These are phyloP conservation scores for Polydrusus tereticollis DNA, from an alignment of 2,888 invertebrate species.

Conservation along the genomic window DNA sequence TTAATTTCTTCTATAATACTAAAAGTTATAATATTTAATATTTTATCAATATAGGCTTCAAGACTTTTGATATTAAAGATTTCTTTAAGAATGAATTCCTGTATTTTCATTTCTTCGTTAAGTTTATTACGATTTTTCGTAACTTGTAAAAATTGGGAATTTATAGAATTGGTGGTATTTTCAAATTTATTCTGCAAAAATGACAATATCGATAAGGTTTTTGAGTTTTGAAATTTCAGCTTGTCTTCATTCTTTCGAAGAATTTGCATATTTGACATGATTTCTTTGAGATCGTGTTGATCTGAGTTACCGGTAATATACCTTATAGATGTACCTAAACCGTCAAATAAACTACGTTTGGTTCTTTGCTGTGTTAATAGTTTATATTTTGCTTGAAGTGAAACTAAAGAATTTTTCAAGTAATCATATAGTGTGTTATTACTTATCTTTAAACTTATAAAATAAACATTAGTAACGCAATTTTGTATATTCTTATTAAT, in stretches of 20 bases:
- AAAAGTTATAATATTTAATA: conserved; percentile 22
- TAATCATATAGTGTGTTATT: conserved; percentile 4
- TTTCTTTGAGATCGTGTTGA: conserved; percentile 23
- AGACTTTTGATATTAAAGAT: conserved; percentile 26
- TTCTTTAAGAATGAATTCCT: conserved; percentile 26
- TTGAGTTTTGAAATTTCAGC: conserved; percentile 22
- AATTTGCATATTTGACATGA: conserved; percentile 32
- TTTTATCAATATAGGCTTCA: conserved; percentile 20
- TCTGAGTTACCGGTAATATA: conserved; percentile 22
- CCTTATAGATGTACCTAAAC: conserved; percentile 16
- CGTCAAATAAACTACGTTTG: conserved; percentile 18
- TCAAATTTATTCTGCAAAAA: conserved; percentile 24
- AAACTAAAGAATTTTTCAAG: conserved; percentile 11
- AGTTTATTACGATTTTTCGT: conserved; percentile 7
- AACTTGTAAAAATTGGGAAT: conserved; percentile 11
- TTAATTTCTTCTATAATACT: conserved; percentile 23
- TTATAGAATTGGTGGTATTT: conserved; percentile 24
- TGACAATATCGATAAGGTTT: conserved; percentile 61
- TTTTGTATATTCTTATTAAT: conserved; percentile 26
- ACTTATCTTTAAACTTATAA: background rate
- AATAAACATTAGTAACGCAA: conserved; percentile 10
- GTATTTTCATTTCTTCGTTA: conserved; percentile 6
- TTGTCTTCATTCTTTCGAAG: conserved; percentile 29
- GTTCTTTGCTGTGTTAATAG: conserved; percentile 15
- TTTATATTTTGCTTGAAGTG: conserved; percentile 18